Base-by-base conservation (phyloP, 2,888 invertebrate species). In the Imbricaverruca yamaguchii region DNA sequence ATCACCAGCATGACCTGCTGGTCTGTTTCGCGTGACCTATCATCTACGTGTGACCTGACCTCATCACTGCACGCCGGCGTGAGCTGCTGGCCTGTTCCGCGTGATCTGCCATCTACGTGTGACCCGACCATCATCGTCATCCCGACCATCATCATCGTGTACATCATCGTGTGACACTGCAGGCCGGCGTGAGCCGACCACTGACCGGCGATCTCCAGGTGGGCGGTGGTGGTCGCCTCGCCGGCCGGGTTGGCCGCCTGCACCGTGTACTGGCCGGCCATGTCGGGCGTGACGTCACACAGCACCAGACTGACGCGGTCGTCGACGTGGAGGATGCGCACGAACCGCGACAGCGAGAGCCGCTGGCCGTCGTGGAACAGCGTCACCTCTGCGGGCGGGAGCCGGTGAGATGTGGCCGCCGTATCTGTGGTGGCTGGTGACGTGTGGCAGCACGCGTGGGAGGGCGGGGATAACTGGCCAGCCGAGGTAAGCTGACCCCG, bases 221-320 rank as follows among this genome's bases (percentile, higher is more conserved):
- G 91, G 7, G 95, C 94, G 0, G 94, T 93, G 84, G 93, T 93
- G 23, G 94, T 93, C 12, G 95, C 94, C 0, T 94, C 94, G 13
- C 97, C 97, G 80, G 92, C 93, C 80, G 93, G 93, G 87, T 97
- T 97, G 88, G 94, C 94, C 7, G 96, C 96, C 85, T 94, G 90
- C 85, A 96, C 96, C 39, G 94, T 95, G 85, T 94, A 93, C 57
- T 92, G 90, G 55, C 95, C 96, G 82, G 91, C 78, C 78, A 78
- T 78, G 78, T 78, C 78, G 12, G 57, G 78, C 6, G 78, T 78
- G 56, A 78, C 12, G 57, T 78, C 78, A 23, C 78, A 78, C 21
- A 78, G 57, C 56, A 57, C 57, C 57, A 78, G 56, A 21, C 78
- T 78, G 23, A 78, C 23, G 23, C 78, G 78, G 23, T 78, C 78